Base-by-base conservation (phyloP, 2,888 invertebrate species). In the Tridacna crocea region DNA sequence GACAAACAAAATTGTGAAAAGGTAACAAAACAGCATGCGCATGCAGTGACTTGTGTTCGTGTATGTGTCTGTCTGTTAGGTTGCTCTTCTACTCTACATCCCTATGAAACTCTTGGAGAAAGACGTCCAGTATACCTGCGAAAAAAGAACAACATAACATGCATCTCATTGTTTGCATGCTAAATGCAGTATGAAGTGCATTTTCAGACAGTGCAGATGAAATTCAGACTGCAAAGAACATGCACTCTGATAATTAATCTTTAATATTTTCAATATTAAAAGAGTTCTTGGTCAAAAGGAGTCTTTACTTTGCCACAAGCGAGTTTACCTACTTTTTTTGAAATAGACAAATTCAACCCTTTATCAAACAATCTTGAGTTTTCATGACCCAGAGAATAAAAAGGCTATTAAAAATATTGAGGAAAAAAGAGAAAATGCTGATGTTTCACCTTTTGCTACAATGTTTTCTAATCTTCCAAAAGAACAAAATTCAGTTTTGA, bases 101-200 rank as follows among this genome's bases (percentile, higher is more conserved):
- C 22, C 17, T 73, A 74, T 47, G 48, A 77, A 1, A 77, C 77
- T 51, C 81, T 66, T 46, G 81, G 81, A 22, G 81, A 81, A 6
- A 81, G 46, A 51, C 81, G 73, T n/a, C 81, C 81, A 51, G 77
- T 77, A 22, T 24, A 70, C 72, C 77, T 77, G 77, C 48, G 63
- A 72, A 70, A 51, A 63, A 27, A 72, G 1, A 61, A 61, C 12
- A 61, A 61, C 13, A 61, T 4, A 13, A 61, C 19, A 24, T 61
- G 36, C 36, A 36, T 36, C 8, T 36, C 8, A 36, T 36, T 36
- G 2, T 36, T 36, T 4, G 36, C 36, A 36, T 36, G 36, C 36
- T 36, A 36, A 36, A 36, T 8, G 8, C 36, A 36, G 36, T 36
- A 36, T 36, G 36, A 4, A 8, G 36, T 36, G 36, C 36, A 36